A percentile compares a stretch with the other conserved stretches of the same genome.
Conservation (phyloP, 2,888 invertebrate species). For the Drosophila putrida region DNA sequence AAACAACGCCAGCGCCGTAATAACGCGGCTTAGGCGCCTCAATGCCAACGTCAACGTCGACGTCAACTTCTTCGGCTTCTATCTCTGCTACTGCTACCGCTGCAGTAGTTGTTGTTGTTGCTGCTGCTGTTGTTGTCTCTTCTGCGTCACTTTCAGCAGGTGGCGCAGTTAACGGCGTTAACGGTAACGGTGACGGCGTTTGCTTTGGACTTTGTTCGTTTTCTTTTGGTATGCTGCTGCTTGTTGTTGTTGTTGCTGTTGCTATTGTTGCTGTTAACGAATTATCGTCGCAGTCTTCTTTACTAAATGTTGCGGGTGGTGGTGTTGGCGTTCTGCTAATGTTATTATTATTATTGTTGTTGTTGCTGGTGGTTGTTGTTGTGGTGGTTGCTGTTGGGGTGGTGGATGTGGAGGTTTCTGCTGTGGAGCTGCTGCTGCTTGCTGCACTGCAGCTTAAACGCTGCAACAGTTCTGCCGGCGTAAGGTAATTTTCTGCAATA, state of each 20-base stretch:
- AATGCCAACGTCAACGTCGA: slow-evolving; percentile 68
- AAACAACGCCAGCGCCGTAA: slow-evolving; percentile 92
- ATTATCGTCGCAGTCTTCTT: slow-evolving; percentile 79
- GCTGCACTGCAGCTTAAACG: slow-evolving; percentile 54
- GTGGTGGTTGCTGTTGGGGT: slow-evolving; percentile 24
- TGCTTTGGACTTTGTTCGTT: slow-evolving; percentile 50
- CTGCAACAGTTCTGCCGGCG: slow-evolving; percentile 70
- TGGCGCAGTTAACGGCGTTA: slow-evolving; percentile 33
- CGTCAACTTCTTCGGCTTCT: slow-evolving; percentile 28
- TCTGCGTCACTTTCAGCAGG: slow-evolving; percentile 5
- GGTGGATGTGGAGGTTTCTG: slow-evolving; percentile 41
- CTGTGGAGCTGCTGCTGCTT: slow-evolving; percentile 38
- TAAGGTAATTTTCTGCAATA: slow-evolving; percentile 68
- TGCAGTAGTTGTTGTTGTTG: not conserved
- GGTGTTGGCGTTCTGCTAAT: slow-evolving; percentile 40
- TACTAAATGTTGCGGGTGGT: slow-evolving; percentile 62
- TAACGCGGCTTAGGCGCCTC: slow-evolving; percentile 87
- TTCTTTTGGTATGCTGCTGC: slow-evolving; percentile 71
- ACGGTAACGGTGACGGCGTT: slow-evolving; percentile 39
- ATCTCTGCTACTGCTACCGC: not conserved
- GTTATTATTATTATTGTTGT: slow-evolving; percentile 13
- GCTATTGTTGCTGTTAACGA: slow-evolving; percentile 39
- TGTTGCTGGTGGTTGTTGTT: slow-evolving; percentile 37
- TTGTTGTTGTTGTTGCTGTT: slow-evolving; percentile 44
- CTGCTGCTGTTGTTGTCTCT: slow-evolving; percentile 9